These are phyloP conservation scores for Plotosus lineatus DNA, from an alignment of 2,113 vertebrate genomes.

Conservation along the genomic window DNA sequence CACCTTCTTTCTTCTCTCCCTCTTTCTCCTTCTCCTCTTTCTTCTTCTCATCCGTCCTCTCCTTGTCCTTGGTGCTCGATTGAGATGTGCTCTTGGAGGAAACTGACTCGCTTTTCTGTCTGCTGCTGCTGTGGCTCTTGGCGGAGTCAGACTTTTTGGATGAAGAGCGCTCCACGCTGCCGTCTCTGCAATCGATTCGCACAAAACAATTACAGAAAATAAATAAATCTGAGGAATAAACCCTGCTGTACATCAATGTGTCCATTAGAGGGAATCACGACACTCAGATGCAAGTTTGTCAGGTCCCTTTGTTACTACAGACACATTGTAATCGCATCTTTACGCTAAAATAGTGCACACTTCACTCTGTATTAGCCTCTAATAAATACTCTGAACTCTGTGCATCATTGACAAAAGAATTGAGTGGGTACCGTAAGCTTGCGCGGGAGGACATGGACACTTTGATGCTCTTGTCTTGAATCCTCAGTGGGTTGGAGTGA, in stretches of 20 bases:
- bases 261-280: background rate
- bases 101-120: constrained; percentile 4
- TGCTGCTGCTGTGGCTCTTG: constrained; percentile 37
- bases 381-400: too few relatives aligned
- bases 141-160: constrained; percentile 35
- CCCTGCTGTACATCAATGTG: background rate
- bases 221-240: background rate
- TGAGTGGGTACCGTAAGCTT: constrained; percentile 37
- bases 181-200: constrained; percentile 24
- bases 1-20: background rate
- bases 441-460: constrained; percentile 42
- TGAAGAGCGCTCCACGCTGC: constrained; percentile 24
- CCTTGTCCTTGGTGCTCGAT: constrained; percentile 46
- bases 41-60: constrained; percentile 8
- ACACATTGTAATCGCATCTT: background rate
- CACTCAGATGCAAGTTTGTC: background rate
- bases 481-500: constrained; percentile 53
- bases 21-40: background rate
- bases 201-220: background rate
- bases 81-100: constrained; percentile 31
- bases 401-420: too few relatives aligned
- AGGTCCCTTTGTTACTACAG: background rate
- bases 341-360: too few relatives aligned
- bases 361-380: too few relatives aligned
- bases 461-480: constrained; percentile 51